Base-by-base conservation (phyloP, 2,797 vertebrate species). In the Hyperoplus lanceolatus region DNA sequence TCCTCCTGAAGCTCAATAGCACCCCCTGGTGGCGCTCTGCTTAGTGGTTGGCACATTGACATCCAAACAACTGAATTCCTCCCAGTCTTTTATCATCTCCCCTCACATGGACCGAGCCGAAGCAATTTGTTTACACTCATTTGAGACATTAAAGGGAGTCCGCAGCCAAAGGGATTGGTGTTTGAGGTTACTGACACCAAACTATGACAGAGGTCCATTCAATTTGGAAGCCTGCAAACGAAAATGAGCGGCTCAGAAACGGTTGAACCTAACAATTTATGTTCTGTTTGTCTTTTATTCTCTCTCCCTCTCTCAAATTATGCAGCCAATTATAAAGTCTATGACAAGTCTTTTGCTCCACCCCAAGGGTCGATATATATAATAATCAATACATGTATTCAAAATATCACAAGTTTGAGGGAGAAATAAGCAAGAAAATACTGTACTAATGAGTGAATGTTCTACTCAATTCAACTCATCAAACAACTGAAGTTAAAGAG, bases 1-100 rank as follows among this genome's bases (percentile, higher is more conserved):
- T 16, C 80, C 59, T 92, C 92, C 56, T 90, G 93, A 92, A 95
- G 97, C 96, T 94, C 97, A 96, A 96, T 95, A 97, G 83, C 96
- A 96, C 97, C 97, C 96, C 96, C 97, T 96, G 96, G 97, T 96
- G 97, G 96, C 80, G 78, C 74, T 82, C 76, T 42, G n/a, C 21
- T 73, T 87, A 36, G 70, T 74, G 79, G 85, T 87, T 93, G 89
- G 89, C 89, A 90, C 88, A 85, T 85, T 92, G 74, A 90, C 87
- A 89, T 86, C 78, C 82, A 92, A 93, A 91, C 86, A 90, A 87
- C 77, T 82, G 45, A 85, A 87, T 82, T 29, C 29, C 29, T 79
- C 86, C 61, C 63, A 77, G 75, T 74, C 77, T 88, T 89, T 86
- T 87, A 92, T 87, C 87, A 39, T 88, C 83, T 64, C 73, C 72